Conservation (phyloP, 2,888 invertebrate genomes). For the Craniophora ligustri region DNA sequence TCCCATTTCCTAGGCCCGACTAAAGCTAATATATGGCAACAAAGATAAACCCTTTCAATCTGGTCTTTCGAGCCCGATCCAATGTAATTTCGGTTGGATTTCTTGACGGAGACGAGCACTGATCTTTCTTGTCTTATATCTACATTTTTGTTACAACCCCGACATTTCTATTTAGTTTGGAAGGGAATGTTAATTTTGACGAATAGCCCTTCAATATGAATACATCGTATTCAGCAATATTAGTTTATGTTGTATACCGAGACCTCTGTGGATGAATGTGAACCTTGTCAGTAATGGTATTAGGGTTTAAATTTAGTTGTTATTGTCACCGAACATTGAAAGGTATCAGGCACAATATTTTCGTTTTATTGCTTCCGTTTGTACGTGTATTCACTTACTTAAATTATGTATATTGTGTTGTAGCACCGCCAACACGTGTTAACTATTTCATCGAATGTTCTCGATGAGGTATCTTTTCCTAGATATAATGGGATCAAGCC, state of each 20-base stretch:
- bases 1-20: constrained; percentile 38
- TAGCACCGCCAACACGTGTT: constrained; percentile 19
- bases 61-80: constrained; percentile 42
- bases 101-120: constrained; percentile 19
- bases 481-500: background rate
- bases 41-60: constrained; percentile 52
- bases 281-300: background rate
- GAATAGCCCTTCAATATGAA: constrained; percentile 48
- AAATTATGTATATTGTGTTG: constrained; percentile 38
- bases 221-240: constrained; percentile 43
- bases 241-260: constrained; percentile 30
- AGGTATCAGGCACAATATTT: constrained; percentile 49
- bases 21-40: constrained; percentile 53
- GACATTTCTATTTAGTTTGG: constrained; percentile 25
- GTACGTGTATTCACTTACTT: constrained; percentile 39
- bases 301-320: constrained; percentile 23
- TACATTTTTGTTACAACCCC: constrained; percentile 32
- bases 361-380: constrained; percentile 51
- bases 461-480: background rate
- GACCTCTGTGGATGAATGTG: constrained; percentile 8
- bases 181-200: constrained; percentile 55
- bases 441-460: constrained; percentile 1
- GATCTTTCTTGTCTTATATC: constrained; percentile 14
- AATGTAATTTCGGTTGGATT: constrained; percentile 53
- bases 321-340: background rate